Conservation (phyloP, 1,140 invertebrate genomes). For the Cherax destructor region DNA sequence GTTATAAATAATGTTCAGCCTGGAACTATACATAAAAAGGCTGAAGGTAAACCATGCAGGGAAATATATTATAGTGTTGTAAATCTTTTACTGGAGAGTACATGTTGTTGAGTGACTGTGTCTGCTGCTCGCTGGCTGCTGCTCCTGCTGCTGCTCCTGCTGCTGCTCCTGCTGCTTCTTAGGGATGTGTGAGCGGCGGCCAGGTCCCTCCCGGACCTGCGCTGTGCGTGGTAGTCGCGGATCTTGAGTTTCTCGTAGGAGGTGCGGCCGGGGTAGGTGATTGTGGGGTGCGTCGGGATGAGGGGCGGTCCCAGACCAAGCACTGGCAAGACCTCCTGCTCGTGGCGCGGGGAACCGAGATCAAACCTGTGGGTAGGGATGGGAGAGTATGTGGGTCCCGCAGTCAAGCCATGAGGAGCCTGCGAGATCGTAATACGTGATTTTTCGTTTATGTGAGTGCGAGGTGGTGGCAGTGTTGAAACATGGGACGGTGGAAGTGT, state of each 20-base stretch:
- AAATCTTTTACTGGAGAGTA: no score
- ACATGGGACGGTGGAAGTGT: not conserved
- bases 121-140: no score
- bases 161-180: not conserved
- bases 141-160: no score
- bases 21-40: not conserved
- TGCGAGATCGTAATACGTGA: not conserved
- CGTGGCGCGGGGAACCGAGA: not conserved
- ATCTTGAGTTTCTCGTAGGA: not conserved
- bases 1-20: not conserved
- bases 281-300: not conserved
- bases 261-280: not conserved
- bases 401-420: not conserved
- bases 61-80: no score
- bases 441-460: not conserved
- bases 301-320: conserved; percentile 19
- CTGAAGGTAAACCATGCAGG: not conserved
- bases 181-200: not conserved
- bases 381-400: not conserved
- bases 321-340: not conserved
- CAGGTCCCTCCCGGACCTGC: not conserved
- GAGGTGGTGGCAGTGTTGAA: not conserved
- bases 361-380: not conserved
- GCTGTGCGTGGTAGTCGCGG: not conserved
- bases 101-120: not conserved